Base-by-base conservation (phyloP, 2,888 invertebrate genomes). In the Lacanobia oleracea region DNA sequence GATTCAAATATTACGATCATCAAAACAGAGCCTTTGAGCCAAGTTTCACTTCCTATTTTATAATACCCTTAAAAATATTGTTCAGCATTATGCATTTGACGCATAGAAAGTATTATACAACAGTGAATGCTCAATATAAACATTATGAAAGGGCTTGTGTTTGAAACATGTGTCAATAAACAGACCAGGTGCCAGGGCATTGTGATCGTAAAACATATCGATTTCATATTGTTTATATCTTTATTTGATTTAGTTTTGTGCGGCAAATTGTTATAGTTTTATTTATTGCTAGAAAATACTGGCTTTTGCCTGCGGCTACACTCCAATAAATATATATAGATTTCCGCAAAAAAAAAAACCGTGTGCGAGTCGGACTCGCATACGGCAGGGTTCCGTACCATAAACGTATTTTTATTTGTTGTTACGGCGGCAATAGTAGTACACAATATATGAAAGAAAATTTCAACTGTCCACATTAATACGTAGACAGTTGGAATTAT, bases 211-310 rank as follows among this genome's bases (percentile, higher is more conserved):
- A 77, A 73, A 59, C 48, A 51, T 80, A 68, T 77, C 77, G 67
- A 81, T 79, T 81, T 59, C 67, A 68, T 64, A 75, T 67, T 64
- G 51, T 79, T 79, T 67, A 79, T 76, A 79, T 67, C 71, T 81
- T 71, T 81, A 72, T 81, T 71, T 71, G 70, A 71, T 80, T 54
- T 54, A 71, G 21, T 66, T 66, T 53, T 57, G 33, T 8, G 27
- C 12, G 54, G 21, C n/a, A 23, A 51, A 57, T 73, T 79, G 54
- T 67, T 73, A 57, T 48, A 3, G 18, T 45, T 74, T 74, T 64
- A 56, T 57, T 18, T 57, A 37, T 33, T n/a, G n/a, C 33, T 33
- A 33, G 27, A n/a, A n/a, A n/a, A n/a, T n/a, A n/a, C n/a, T n/a
- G n/a, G n/a, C n/a, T n/a, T n/a, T n/a, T n/a, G n/a, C n/a, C n/a